Conservation (phyloP, 2,113 vertebrate species). For the Rallus limicola region DNA sequence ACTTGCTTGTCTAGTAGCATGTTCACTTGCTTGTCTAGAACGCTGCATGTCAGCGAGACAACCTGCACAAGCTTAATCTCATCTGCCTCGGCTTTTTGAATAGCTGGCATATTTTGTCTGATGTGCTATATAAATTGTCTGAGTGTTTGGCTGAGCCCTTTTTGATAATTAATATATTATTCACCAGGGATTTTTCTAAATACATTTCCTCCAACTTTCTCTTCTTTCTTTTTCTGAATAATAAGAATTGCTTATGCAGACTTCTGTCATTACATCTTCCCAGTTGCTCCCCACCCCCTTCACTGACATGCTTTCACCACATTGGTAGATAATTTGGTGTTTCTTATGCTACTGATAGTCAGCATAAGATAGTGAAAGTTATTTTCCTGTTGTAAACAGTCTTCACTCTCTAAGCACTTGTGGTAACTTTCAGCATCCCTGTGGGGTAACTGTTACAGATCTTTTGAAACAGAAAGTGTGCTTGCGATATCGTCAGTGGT, state of each 20-base stretch:
- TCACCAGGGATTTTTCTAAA: background rate
- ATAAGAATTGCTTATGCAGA: background rate
- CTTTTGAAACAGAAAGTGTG: background rate
- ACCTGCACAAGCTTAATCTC: conserved; percentile 19
- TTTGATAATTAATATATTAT: conserved; percentile 38
- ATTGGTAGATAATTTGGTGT: background rate
- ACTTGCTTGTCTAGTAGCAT: conserved; percentile 44
- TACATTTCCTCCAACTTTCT: background rate
- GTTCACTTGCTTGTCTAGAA: conserved; percentile 48
- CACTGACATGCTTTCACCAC: background rate
- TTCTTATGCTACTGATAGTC: background rate
- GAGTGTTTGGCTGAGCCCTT: conserved; percentile 23
- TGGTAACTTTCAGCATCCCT: background rate
- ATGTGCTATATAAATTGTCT: conserved; percentile 16
- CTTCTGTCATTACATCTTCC: background rate
- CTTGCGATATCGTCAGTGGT: background rate
- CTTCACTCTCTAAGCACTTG: background rate
- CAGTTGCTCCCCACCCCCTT: background rate
- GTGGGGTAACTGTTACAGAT: background rate
- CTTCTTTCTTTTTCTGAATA: background rate
- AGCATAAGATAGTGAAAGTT: background rate
- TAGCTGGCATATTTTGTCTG: conserved; percentile 48
- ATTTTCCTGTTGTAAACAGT: background rate
- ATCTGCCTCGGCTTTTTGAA: conserved; percentile 18
- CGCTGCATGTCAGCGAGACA: conserved; percentile 39